These are phyloP conservation scores for Camponotus fellah DNA, from an alignment of 2,888 invertebrate species.

Conservation along the genomic window DNA sequence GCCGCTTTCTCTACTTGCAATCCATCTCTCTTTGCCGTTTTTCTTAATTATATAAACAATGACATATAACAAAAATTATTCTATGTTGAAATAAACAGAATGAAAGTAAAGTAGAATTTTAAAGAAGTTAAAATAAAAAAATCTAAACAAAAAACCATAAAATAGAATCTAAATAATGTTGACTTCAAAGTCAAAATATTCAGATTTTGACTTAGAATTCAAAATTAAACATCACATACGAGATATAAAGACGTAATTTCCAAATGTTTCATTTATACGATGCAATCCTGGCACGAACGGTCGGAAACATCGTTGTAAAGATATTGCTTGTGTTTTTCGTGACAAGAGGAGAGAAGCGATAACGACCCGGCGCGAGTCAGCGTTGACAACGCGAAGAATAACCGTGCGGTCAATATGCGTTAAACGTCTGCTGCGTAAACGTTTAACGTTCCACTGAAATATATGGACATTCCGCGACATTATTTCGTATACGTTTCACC, in stretches of 20 bases:
- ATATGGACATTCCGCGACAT: slow-evolving; percentile 70
- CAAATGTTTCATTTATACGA: background rate
- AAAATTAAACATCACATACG: background rate
- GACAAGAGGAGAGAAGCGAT: slow-evolving; percentile 53
- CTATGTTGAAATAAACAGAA: background rate
- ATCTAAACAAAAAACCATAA: background rate
- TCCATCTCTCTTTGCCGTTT: slow-evolving; percentile 70
- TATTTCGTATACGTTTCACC: slow-evolving; percentile 72
- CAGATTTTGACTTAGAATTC: background rate
- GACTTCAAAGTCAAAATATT: background rate
- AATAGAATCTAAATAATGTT: background rate
- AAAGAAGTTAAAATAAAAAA: background rate
- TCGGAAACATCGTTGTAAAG: slow-evolving; percentile 9
- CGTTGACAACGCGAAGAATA: slow-evolving; percentile 73
- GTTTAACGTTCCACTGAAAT: slow-evolving; percentile 72
- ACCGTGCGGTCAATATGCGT: slow-evolving; percentile 75
- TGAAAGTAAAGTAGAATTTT: background rate
- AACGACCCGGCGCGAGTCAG: slow-evolving; percentile 64
- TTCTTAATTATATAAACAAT: slow-evolving; percentile 62
- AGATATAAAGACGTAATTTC: background rate
- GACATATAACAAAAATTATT: slow-evolving; percentile 9
- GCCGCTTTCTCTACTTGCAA: slow-evolving; percentile 63
- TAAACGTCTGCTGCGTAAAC: slow-evolving; percentile 64
- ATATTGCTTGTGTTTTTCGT: slow-evolving; percentile 20
- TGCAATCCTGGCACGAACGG: background rate